Conservation (phyloP, 2,113 vertebrate genomes). For the Neodontobutis hainanensis region DNA sequence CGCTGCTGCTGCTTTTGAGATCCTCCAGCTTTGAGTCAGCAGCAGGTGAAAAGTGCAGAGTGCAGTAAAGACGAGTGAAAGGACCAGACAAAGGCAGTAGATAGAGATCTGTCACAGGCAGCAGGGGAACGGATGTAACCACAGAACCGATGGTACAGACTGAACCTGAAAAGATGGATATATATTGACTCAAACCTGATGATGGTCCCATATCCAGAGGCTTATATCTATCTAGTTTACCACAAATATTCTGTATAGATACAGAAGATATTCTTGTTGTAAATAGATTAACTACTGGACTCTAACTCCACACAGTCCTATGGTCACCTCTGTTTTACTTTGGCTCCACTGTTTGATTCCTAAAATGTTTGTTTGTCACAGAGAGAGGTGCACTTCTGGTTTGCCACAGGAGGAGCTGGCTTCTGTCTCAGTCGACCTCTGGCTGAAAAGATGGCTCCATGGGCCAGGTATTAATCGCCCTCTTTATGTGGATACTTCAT, state of each 20-base stretch:
- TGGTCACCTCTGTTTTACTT: no score
- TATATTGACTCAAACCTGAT: no score
- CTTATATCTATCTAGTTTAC: no score
- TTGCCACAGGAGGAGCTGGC: conserved; percentile 92
- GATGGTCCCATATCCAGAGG: no score
- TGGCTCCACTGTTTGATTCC: neutral
- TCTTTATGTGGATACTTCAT: no score
- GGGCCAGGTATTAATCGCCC: conserved; percentile 84
- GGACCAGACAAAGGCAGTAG: neutral
- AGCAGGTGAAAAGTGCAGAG: conserved; percentile 1
- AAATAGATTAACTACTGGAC: no score
- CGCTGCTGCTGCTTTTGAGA: neutral
- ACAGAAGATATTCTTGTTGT: no score
- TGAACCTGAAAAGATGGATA: no score
- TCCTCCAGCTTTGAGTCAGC: neutral
- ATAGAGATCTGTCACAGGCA: neutral
- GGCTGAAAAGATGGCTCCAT: conserved; percentile 89
- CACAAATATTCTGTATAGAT: no score
- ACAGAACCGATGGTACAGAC: no score
- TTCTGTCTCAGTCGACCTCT: conserved; percentile 89
- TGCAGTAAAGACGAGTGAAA: neutral
- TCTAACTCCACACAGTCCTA: no score
- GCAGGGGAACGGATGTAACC: no score
- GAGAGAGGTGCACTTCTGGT: conserved; percentile 92
- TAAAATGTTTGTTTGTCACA: conserved; percentile 51